A percentile compares a stretch with the other conserved stretches of the same genome.
phyloP scores from a whole-genome alignment of 2,888 invertebrate genomes.

The Eupsilia transversa region DNA sequence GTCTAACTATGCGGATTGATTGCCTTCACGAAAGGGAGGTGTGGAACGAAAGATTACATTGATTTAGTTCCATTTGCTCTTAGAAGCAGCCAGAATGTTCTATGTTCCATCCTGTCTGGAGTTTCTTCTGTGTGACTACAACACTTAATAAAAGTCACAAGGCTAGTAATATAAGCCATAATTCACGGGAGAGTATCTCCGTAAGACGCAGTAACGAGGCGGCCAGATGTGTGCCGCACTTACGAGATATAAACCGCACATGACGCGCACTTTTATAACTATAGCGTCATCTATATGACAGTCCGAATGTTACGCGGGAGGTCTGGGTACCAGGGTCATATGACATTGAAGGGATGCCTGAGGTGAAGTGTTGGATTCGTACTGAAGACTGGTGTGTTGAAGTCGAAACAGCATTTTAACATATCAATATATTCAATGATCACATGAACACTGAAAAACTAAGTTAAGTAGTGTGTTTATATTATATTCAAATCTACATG shows the following conservation, averaged over 20 bases:
- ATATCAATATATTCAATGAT: neutral
- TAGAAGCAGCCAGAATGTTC: constrained; percentile 19
- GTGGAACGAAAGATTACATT: constrained; percentile 41
- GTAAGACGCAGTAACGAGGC: constrained; percentile 69
- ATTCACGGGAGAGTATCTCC: constrained; percentile 65
- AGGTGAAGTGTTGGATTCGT: neutral
- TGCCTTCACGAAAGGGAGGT: constrained; percentile 41
- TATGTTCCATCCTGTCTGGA: constrained; percentile 32
- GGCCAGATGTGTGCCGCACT: constrained; percentile 70
- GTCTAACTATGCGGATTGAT: constrained; percentile 51
- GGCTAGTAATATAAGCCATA: constrained; percentile 65
- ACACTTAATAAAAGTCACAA: constrained; percentile 69
- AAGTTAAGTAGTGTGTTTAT: neutral
- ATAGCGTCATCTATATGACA: constrained; percentile 55
- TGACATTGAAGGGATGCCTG: constrained; percentile 14
- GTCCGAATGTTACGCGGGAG: constrained; percentile 38
- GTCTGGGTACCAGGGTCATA: constrained; percentile 42
- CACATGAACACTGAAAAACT: no score
- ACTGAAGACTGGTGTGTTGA: neutral
- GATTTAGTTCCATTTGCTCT: constrained; percentile 38
- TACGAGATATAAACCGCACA: constrained; percentile 66
- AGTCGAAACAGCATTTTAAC: neutral
- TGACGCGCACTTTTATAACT: constrained; percentile 64
- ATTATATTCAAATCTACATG: no score
- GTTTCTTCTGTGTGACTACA: constrained; percentile 47